These are phyloP conservation scores for Corythornis vintsioides DNA, from an alignment of 2,113 vertebrate genomes.

Conservation along the genomic window DNA sequence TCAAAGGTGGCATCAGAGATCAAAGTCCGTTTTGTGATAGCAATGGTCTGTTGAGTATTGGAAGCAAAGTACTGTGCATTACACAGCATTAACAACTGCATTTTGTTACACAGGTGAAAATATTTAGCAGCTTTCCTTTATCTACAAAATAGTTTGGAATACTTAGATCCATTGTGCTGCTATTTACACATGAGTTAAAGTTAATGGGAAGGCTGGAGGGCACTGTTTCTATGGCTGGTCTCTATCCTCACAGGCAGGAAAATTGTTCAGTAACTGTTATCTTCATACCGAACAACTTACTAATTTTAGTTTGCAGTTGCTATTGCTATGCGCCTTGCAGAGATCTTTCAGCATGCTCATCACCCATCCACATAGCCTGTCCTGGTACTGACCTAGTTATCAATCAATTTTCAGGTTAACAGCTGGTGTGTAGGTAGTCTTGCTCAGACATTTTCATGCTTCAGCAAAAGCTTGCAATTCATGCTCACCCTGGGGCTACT, in stretches of 20 bases:
- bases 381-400: background rate
- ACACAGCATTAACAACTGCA: background rate
- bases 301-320: background rate
- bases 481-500: background rate
- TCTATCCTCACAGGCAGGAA: background rate
- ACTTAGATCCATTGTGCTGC: fast-evolving
- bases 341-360: background rate
- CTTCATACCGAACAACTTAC: background rate
- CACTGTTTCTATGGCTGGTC: background rate
- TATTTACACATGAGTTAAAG: background rate
- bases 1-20: background rate
- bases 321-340: background rate
- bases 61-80: background rate
- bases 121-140: background rate
- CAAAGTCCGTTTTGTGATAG: background rate
- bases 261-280: background rate
- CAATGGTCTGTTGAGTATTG: fast-evolving
- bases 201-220: background rate
- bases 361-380: background rate
- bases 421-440: background rate
- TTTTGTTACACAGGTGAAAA: background rate
- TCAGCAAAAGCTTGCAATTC: background rate
- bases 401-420: background rate
- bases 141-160: background rate
- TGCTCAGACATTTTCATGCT: background rate